These are phyloP conservation scores for Scarus forsteni DNA, from an alignment of 2,797 vertebrate genomes.

Conservation along the genomic window DNA sequence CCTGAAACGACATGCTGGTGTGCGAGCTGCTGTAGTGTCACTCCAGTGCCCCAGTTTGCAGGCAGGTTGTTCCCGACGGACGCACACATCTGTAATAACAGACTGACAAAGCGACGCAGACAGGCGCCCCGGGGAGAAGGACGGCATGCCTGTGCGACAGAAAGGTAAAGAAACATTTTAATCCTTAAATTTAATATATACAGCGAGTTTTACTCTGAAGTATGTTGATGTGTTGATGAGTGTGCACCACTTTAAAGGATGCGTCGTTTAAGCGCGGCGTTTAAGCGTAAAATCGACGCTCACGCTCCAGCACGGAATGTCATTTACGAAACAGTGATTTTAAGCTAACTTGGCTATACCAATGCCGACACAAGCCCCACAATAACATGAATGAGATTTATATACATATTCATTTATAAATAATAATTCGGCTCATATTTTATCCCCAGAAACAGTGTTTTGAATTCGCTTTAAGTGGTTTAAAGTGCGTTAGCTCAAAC, in stretches of 20 bases:
- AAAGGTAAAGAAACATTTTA: slow-evolving; percentile 64
- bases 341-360: neutral
- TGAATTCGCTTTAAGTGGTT: neutral
- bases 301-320: neutral
- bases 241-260: neutral
- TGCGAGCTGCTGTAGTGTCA: slow-evolving; percentile 8
- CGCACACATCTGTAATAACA: slow-evolving; percentile 65
- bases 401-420: neutral
- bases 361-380: rapidly evolving
- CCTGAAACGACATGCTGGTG: neutral
- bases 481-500: neutral
- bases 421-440: slow-evolving; percentile 11
- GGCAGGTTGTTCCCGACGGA: slow-evolving; percentile 53
- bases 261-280: neutral
- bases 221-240: neutral
- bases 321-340: neutral
- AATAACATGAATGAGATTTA: rapidly evolving
- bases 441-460: neutral
- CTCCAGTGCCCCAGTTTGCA: slow-evolving; percentile 54
- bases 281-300: neutral
- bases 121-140: slow-evolving; percentile 11
- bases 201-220: rapidly evolving
- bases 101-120: slow-evolving; percentile 17
- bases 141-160: slow-evolving; percentile 78
- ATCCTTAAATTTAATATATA: neutral